A percentile compares a stretch with the other conserved stretches of the same genome.
These are phyloP conservation scores for Semicossyphus pulcher DNA, from an alignment of 2,113 vertebrate genomes.

Conservation along the genomic window DNA sequence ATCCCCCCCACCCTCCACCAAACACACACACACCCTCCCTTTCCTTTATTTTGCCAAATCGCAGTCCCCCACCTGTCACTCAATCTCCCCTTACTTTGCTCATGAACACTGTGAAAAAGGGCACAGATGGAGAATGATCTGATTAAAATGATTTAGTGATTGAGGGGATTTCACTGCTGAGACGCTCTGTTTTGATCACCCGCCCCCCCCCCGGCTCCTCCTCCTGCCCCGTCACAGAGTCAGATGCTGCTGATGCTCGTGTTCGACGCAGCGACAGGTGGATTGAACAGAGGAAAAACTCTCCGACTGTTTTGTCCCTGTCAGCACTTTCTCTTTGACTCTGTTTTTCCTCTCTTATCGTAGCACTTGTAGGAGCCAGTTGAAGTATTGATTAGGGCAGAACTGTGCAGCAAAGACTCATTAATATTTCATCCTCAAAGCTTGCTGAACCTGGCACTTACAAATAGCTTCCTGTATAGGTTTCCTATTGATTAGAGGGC, in stretches of 20 bases:
- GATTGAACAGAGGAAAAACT: conserved; percentile 18
- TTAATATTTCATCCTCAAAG: conserved; percentile 64
- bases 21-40: conserved; percentile 23
- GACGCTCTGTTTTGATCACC: conserved; percentile 34
- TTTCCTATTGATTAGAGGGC: conserved; percentile 41
- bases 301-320: neutral
- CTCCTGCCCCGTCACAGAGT: conserved; percentile 7
- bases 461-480: conserved; percentile 59
- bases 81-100: conserved; percentile 54
- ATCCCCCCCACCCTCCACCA: neutral
- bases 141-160: conserved; percentile 76
- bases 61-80: conserved; percentile 72
- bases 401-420: conserved; percentile 47
- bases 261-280: conserved; percentile 26
- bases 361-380: conserved; percentile 52
- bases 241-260: conserved; percentile 4
- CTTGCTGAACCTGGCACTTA: conserved; percentile 53
- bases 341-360: neutral
- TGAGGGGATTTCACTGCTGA: conserved; percentile 58
- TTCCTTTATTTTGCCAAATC: conserved; percentile 59
- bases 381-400: conserved; percentile 39
- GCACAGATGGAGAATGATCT: conserved; percentile 73
- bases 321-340: conserved; percentile 45
- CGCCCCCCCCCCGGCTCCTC: neutral
- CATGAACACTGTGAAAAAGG: conserved; percentile 53